Evolutionary conservation across 92 coral and sea anemone species (phyloP).

Genomic region (Epizoanthus stellaris): DNA sequence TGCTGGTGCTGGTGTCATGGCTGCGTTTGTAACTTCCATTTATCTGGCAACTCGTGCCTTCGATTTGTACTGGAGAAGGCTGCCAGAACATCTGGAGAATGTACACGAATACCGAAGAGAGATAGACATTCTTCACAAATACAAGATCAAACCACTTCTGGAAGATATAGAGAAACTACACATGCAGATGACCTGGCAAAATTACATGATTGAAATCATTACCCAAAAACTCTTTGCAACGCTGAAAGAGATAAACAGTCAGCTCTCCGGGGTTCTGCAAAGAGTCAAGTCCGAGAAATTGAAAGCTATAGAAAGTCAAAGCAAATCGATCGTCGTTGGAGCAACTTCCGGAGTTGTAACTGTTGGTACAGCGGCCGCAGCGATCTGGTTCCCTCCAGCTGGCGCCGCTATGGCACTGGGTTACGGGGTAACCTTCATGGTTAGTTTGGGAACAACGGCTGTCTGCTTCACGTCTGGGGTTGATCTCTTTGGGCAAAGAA

Average conservation of each 20-base stretch:
- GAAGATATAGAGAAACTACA: no score
- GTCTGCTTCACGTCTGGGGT: not conserved
- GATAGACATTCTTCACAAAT: not conserved
- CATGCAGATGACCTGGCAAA: not conserved
- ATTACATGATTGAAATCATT: not conserved
- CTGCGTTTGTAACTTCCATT: not conserved
- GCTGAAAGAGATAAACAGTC: not conserved
- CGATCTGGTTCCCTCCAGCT: not conserved
- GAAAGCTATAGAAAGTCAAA: not conserved
- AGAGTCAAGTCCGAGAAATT: not conserved
- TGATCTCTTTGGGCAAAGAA: not conserved
- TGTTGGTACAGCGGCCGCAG: not conserved
- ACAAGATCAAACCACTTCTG: not conserved
- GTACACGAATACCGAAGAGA: not conserved
- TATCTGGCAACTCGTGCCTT: not conserved
- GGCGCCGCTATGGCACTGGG: not conserved
- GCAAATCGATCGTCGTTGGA: not conserved
- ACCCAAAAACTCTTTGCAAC: not conserved
- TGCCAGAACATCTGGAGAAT: slow-evolving; percentile 6
- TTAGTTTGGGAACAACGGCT: not conserved
- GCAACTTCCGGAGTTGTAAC: not conserved
- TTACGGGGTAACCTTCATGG: not conserved
- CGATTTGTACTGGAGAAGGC: not conserved
- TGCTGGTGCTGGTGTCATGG: no score
- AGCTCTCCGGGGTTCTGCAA: not conserved